Conservation (phyloP, 2,888 invertebrate genomes). For the Tipula vernalis region DNA sequence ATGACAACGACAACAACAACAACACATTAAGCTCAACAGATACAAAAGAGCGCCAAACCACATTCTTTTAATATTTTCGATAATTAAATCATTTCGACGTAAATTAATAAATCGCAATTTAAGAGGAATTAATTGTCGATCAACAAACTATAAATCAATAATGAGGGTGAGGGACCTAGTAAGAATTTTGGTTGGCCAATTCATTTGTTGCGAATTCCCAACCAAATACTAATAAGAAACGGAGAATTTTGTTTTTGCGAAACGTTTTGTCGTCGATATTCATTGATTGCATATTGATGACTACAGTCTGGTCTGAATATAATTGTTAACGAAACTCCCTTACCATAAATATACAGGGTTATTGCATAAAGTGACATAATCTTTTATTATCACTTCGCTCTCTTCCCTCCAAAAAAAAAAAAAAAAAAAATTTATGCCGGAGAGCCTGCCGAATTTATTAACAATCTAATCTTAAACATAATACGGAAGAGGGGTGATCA, state of each 20-base stretch:
- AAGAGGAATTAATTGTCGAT: neutral
- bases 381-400: neutral
- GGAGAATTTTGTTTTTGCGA: neutral
- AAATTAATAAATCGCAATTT: neutral
- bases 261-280: neutral
- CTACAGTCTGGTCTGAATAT: neutral
- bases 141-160: neutral
- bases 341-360: neutral
- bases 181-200: neutral
- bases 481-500: neutral
- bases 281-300: neutral
- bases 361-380: neutral
- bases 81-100: neutral
- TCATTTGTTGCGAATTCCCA: neutral
- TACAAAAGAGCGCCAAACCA: neutral
- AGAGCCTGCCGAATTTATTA: neutral
- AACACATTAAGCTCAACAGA: neutral
- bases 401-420: neutral
- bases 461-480: neutral
- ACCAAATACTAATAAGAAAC: neutral
- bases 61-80: neutral
- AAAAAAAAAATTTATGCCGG: neutral
- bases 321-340: neutral
- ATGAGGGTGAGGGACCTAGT: neutral
- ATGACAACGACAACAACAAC: neutral